Conservation (phyloP, 2,113 vertebrate species). For the Gracilinanus agilis region DNA sequence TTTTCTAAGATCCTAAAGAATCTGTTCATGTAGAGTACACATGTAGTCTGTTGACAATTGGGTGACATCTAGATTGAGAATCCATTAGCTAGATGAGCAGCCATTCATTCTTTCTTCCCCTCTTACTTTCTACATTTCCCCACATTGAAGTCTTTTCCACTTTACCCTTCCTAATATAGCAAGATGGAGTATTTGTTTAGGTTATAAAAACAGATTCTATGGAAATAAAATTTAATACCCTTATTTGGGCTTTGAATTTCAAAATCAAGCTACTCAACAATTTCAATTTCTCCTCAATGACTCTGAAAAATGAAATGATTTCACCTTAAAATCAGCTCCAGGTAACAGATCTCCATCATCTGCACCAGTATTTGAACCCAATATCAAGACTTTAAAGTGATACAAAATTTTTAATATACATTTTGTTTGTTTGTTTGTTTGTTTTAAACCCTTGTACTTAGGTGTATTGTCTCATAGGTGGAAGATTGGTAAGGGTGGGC, state of each 20-base stretch:
- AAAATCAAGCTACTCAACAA: not conserved
- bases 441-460: no score
- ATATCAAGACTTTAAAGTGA: not conserved
- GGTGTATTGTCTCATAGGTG: no score
- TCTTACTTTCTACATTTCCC: not conserved
- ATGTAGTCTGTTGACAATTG: accelerated
- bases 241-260: constrained; percentile 14
- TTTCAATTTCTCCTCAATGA: not conserved
- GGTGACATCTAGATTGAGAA: not conserved
- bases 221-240: not conserved
- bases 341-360: not conserved
- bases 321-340: not conserved
- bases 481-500: no score
- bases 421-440: not conserved
- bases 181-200: not conserved
- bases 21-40: not conserved
- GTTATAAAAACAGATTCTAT: not conserved
- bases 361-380: not conserved
- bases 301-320: not conserved
- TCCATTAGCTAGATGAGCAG: not conserved
- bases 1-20: constrained; percentile 45
- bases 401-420: constrained; percentile 22
- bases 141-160: not conserved
- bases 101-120: not conserved
- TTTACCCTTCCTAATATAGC: not conserved